Conservation (phyloP, 1,140 invertebrate genomes). For the Psix sp. region DNA sequence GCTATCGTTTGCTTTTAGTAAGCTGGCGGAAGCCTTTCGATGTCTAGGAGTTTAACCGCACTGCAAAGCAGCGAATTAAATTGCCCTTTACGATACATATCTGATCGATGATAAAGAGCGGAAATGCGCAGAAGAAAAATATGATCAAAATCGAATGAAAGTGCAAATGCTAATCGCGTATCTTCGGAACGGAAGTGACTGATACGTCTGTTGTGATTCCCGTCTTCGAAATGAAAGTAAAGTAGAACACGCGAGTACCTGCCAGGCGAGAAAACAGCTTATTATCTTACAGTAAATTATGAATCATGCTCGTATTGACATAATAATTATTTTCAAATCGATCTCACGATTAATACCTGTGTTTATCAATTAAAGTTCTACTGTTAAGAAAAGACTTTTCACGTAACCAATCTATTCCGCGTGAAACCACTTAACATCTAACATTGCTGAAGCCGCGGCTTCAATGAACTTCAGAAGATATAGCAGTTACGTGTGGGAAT, state of each 20-base stretch:
- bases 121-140: conserved; percentile 13
- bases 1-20: too few species aligned
- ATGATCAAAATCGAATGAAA: conserved; percentile 34
- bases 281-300: conserved; percentile 42
- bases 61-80: conserved; percentile 33
- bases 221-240: conserved; percentile 42
- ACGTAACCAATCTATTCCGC: conserved; percentile 3
- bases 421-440: conserved; percentile 11
- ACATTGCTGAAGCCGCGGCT: neutral
- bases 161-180: conserved; percentile 40
- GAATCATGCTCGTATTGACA: conserved; percentile 21
- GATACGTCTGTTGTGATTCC: conserved; percentile 41
- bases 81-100: conserved; percentile 28
- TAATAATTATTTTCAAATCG: conserved; percentile 30
- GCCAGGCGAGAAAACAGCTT: conserved; percentile 40
- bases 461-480: conserved; percentile 4
- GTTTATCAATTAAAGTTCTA: conserved; percentile 17
- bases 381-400: conserved; percentile 10
- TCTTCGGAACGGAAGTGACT: conserved; percentile 39
- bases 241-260: conserved; percentile 27
- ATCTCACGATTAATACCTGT: conserved; percentile 27
- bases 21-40: too few species aligned
- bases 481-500: conserved; percentile 13
- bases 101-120: conserved; percentile 13
- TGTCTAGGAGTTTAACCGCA: too few species aligned